These are phyloP conservation scores for Trididemnum miniatum DNA, from an alignment of 23 tunicate species.

Conservation along the genomic window DNA sequence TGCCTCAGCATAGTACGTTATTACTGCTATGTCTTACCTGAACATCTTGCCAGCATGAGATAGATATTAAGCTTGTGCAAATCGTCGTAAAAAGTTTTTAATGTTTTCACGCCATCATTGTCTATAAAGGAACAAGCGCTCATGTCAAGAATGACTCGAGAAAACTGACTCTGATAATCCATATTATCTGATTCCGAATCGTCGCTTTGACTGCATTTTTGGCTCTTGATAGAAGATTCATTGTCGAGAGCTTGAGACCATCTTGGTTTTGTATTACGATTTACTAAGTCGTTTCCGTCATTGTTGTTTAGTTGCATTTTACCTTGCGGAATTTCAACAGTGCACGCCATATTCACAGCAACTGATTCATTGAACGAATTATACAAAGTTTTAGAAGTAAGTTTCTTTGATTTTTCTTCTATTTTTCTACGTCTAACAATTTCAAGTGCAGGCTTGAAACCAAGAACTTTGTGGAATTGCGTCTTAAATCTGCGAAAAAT, in stretches of 20 bases:
- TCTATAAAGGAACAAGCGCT: conserved; percentile 69
- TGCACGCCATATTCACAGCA: neutral
- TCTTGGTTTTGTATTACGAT: neutral
- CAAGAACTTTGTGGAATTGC: conserved; percentile 45
- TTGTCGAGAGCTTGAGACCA: neutral
- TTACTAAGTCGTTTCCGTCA: neutral
- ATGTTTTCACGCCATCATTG: conserved; percentile 72
- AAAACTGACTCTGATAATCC: neutral
- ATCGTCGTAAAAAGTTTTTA: conserved; percentile 29
- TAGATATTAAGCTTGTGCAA: conserved; percentile 35
- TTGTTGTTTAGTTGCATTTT: neutral
- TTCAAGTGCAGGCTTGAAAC: conserved; percentile 65
- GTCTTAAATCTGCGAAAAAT: conserved; percentile 48
- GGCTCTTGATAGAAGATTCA: neutral
- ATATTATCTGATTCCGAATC: neutral
- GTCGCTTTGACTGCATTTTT: neutral
- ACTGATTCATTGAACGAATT: neutral
- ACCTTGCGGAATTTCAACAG: neutral
- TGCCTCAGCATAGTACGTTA: neutral
- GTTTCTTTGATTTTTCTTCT: conserved; percentile 18
- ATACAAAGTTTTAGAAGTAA: neutral
- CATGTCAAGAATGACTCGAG: conserved; percentile 64
- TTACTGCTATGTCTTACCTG: conserved; percentile 23
- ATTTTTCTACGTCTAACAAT: conserved; percentile 33
- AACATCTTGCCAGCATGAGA: conserved; percentile 42